Conservation (phyloP, 2,888 invertebrate genomes). For the Andrena chrysosceles region DNA sequence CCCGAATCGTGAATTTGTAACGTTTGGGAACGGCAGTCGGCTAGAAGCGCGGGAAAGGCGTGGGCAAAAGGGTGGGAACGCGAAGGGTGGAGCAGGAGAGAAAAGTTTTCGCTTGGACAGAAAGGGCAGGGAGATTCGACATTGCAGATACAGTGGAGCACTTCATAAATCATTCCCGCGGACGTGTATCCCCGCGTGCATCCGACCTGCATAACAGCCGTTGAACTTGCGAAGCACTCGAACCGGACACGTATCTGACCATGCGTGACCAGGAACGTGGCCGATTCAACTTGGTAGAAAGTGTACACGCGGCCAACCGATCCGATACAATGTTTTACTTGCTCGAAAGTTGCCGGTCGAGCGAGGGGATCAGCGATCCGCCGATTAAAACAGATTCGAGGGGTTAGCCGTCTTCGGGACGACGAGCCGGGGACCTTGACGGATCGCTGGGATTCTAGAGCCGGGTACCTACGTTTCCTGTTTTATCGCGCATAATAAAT, state of each 20-base stretch:
- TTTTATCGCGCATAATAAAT: conserved; percentile 1
- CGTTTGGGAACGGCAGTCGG: not conserved
- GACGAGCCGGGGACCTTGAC: conserved; percentile 8
- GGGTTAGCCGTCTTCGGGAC: conserved; percentile 17
- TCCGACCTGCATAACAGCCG: conserved; percentile 72
- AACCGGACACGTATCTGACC: conserved; percentile 69
- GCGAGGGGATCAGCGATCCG: conserved; percentile 27
- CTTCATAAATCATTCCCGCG: conserved; percentile 62
- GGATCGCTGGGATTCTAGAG: conserved; percentile 4
- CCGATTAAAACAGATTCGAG: conserved; percentile 16
- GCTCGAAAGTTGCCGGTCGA: conserved; percentile 22
- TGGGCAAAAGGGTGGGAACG: not conserved
- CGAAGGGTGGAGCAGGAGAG: not conserved
- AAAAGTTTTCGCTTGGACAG: conserved; percentile 16
- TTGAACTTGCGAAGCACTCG: conserved; percentile 69
- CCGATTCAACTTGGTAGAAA: conserved; percentile 62
- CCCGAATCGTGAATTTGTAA: no score
- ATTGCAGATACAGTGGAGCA: conserved; percentile 56
- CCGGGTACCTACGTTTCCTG: not conserved
- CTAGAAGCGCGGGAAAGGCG: not conserved
- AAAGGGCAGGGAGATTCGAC: conserved; percentile 51
- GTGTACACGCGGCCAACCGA: conserved; percentile 40
- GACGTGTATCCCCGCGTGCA: conserved; percentile 56
- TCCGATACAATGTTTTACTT: conserved; percentile 50
- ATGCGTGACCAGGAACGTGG: conserved; percentile 72